These are phyloP conservation scores for Xestia ashworthii DNA, from an alignment of 2,888 invertebrate species.

Conservation along the genomic window DNA sequence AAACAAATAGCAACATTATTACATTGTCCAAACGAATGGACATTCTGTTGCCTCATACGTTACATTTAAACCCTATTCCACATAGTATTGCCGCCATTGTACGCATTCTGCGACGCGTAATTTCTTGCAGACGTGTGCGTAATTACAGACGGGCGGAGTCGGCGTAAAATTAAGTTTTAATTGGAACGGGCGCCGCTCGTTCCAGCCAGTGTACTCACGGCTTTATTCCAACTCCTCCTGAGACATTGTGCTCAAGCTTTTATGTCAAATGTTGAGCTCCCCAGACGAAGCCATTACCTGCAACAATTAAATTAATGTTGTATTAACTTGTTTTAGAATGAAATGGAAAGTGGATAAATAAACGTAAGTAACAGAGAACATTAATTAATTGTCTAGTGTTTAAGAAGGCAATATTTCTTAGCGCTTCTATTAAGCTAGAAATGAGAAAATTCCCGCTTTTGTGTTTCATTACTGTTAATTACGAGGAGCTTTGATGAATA, in stretches of 20 bases:
- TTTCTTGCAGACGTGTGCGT: constrained; percentile 31
- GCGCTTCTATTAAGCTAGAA: neutral
- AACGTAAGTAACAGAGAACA: constrained; percentile 5
- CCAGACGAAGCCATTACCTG: constrained; percentile 56
- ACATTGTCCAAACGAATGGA: neutral
- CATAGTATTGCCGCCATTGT: neutral
- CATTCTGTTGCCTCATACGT: neutral
- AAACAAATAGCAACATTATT: neutral
- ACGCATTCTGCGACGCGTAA: constrained; percentile 16
- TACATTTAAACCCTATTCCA: neutral
- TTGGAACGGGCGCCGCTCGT: constrained; percentile 30
- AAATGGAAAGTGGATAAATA: constrained; percentile 10
- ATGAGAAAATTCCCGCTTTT: neutral
- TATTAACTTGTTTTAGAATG: constrained; percentile 35
- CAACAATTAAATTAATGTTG: constrained; percentile 57
- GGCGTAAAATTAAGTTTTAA: constrained; percentile 51
- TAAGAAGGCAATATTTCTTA: neutral
- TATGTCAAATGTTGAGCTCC: constrained; percentile 29
- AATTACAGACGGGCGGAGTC: constrained; percentile 31
- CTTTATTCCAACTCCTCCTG: constrained; percentile 25
- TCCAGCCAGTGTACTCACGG: constrained; percentile 48
- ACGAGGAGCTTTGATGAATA: neutral
- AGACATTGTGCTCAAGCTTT: constrained; percentile 48
- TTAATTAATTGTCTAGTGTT: neutral
- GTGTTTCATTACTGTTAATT: neutral